Conservation (phyloP, 2,113 vertebrate genomes). For the Heterotilapia buettikoferi region DNA sequence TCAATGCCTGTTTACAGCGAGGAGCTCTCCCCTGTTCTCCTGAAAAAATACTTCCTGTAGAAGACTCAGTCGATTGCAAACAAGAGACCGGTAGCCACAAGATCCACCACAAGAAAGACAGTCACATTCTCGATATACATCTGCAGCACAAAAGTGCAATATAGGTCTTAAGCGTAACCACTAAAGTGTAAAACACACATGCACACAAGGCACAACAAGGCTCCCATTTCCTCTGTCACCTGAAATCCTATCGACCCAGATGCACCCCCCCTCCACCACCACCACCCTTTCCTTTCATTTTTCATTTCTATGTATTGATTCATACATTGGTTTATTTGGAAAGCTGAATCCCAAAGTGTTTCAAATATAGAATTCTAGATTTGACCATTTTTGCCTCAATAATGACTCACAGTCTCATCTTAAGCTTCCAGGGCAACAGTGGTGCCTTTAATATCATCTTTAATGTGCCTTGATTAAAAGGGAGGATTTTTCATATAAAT, state of each 20-base stretch:
- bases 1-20: constrained; percentile 19
- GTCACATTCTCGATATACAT: constrained; percentile 3
- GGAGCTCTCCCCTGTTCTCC: constrained; percentile 3
- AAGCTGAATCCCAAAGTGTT: constrained; percentile 29
- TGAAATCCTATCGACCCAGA: constrained; percentile 59
- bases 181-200: constrained; percentile 23
- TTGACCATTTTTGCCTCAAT: constrained; percentile 42
- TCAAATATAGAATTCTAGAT: constrained; percentile 53
- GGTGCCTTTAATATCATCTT: neutral
- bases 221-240: constrained; percentile 57
- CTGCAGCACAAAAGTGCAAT: neutral
- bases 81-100: constrained; percentile 10
- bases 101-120: constrained; percentile 20
- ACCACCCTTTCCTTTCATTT: constrained; percentile 57
- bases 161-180: neutral
- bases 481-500: neutral
- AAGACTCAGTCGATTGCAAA: constrained; percentile 42
- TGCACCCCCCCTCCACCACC: neutral
- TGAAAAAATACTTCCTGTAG: constrained; percentile 50
- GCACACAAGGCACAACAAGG: neutral
- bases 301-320: constrained; percentile 62
- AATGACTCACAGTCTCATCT: neutral
- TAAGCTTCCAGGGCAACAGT: neutral
- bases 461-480: constrained; percentile 27
- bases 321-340: constrained; percentile 35